Base-by-base conservation (phyloP, 2,888 invertebrate genomes). In the Drosophila acutilabella region DNA sequence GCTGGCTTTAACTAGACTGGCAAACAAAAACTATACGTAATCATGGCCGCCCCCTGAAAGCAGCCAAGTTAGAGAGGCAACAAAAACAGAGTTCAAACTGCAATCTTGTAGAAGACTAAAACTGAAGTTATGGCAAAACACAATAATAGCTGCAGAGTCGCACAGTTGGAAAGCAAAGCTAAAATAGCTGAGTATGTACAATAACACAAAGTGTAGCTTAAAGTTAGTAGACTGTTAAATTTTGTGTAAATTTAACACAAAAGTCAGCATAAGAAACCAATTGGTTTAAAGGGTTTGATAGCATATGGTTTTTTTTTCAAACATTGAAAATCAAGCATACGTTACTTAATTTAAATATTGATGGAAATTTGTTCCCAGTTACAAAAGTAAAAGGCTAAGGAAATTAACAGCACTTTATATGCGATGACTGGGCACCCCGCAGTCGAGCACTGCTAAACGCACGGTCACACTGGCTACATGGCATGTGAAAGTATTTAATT, bases 401-500 rank as follows among this genome's bases (percentile, higher is more conserved):
- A 30, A 30, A 30, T 30, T 30, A 30, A 8, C 30, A 30, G 30
- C 30, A 30, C 30, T 30, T 30, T 30, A 30, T 36, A 13, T 36
- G 36, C 36, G 4, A 3, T 1, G n/a, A n/a, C 18, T 20, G 41
- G 11, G 41, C 41, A 30, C 41, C 8, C 1, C 0, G 13, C 11
- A 41, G 41, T 16, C 38, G 14, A 40, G 10, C 41, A 41, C 7
- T 16, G n/a, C n/a, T 26, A 8, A 36, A 13, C 36, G 7, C 13
- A 16, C 60, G 65, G 61, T 48, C 50, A 56, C 56, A 64, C 70
- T 78, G 70, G 66, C 69, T 69, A 74, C 64, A 30, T 8, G 64
- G 70, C 72, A 80, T 80, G 66, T 72, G 71, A 72, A 71, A 68
- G 71, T 71, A 74, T 81, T 81, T 81, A 77, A 81, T 81, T 81